These are phyloP conservation scores for Liodrosophila aerea DNA, from an alignment of 2,888 invertebrate genomes.

Conservation along the genomic window DNA sequence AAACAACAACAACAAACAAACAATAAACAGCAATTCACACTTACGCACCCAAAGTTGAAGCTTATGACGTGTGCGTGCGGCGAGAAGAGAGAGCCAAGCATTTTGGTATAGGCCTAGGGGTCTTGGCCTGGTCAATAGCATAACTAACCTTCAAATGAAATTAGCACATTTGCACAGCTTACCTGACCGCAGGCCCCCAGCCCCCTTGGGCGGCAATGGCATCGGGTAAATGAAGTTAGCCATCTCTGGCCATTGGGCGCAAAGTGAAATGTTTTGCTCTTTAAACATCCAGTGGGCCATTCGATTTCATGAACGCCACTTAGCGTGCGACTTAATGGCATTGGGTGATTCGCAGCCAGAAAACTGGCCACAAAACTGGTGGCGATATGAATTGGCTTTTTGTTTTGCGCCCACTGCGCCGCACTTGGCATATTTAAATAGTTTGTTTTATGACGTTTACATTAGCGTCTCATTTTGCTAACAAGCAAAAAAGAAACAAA, in stretches of 20 bases:
- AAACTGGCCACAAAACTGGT: conserved; percentile 17
- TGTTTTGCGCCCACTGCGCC: conserved; percentile 50
- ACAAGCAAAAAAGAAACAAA: conserved; percentile 68
- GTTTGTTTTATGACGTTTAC: conserved; percentile 78
- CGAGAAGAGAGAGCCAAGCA: conserved; percentile 12
- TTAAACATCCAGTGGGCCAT: conserved; percentile 64
- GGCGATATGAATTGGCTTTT: conserved; percentile 69
- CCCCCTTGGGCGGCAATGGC: neutral
- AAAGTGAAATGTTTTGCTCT: conserved; percentile 75
- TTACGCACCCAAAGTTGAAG: conserved; percentile 73
- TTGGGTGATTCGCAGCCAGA: conserved; percentile 3
- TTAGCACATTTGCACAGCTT: conserved; percentile 74
- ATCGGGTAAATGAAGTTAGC: neutral
- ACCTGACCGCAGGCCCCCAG: conserved; percentile 64
- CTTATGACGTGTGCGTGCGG: conserved; percentile 64
- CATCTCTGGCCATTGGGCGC: conserved; percentile 2
- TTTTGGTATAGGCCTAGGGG: conserved; percentile 18
- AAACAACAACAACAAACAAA: conserved; percentile 35
- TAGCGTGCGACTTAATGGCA: conserved; percentile 66
- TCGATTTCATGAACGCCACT: conserved; percentile 77
- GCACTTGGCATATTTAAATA: conserved; percentile 72
- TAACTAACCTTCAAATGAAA: conserved; percentile 78
- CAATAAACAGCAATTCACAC: conserved; percentile 74
- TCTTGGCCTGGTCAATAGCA: conserved; percentile 65
- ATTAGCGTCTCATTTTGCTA: conserved; percentile 78